Evolutionary conservation across 2,797 vertebrate species (phyloP).

Genomic region (Pangasius djambal): DNA sequence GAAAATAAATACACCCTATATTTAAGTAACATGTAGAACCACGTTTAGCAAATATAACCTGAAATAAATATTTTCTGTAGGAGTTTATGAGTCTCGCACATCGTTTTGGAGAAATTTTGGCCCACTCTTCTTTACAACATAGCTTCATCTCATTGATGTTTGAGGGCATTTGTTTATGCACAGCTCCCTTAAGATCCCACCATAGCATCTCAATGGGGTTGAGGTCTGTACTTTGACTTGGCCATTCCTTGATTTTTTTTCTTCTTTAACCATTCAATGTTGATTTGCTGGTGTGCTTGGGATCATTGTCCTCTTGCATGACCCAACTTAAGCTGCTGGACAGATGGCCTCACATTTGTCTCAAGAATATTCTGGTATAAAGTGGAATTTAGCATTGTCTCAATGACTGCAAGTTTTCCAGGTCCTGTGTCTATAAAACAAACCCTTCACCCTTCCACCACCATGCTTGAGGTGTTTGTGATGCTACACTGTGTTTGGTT

Average conservation of each 20-base stretch:
- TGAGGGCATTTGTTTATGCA: neutral
- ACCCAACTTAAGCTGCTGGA: neutral
- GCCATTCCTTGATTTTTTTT: neutral
- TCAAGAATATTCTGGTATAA: neutral
- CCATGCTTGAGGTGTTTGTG: neutral
- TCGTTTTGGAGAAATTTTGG: neutral
- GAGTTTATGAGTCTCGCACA: neutral
- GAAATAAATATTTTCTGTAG: neutral
- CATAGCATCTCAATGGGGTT: neutral
- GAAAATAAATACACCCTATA: neutral
- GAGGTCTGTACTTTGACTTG: neutral
- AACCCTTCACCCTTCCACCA: no score
- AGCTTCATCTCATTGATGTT: neutral
- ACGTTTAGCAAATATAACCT: neutral
- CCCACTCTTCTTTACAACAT: neutral
- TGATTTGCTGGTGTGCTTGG: neutral
- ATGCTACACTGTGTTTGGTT: no score
- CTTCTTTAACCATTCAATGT: neutral
- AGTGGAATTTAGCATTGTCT: neutral
- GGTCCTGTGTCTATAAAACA: no score
- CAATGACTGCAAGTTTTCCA: neutral
- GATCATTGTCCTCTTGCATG: neutral
- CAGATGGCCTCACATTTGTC: no score
- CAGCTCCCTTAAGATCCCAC: neutral
- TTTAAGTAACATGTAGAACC: neutral